Percentiles rank a stretch among this genome's conserved stretches.
Conservation (phyloP, 1,140 invertebrate genomes). For the Temnothorax nylanderi region DNA sequence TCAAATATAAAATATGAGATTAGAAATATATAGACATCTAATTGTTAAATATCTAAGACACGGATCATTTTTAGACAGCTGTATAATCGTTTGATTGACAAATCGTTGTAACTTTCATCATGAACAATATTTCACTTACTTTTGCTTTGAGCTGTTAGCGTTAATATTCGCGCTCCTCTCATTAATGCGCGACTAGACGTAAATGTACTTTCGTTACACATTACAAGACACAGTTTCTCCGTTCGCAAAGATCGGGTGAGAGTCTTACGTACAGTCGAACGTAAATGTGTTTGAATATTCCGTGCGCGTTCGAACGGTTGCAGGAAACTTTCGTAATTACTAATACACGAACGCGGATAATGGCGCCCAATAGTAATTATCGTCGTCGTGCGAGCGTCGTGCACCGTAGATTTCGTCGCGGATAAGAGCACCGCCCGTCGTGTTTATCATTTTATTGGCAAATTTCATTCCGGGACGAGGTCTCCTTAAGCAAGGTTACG, state of each 20-base stretch:
- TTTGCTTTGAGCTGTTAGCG: not conserved
- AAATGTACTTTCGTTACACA: slow-evolving; percentile 48
- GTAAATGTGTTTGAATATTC: slow-evolving; percentile 29
- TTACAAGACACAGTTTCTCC: slow-evolving; percentile 52
- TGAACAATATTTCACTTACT: not conserved
- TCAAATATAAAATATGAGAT: not conserved
- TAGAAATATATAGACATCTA: not conserved
- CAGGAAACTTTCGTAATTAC: slow-evolving; percentile 57
- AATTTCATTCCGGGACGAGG: slow-evolving; percentile 44
- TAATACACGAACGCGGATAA: slow-evolving; percentile 44
- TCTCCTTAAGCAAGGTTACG: slow-evolving; percentile 28
- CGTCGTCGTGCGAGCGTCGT: slow-evolving; percentile 52
- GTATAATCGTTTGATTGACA: not conserved
- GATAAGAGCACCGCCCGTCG: slow-evolving; percentile 45
- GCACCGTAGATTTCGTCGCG: slow-evolving; percentile 52
- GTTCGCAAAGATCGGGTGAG: slow-evolving; percentile 48
- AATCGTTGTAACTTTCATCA: not conserved
- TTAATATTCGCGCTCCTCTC: not conserved
- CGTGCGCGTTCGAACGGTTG: slow-evolving; percentile 21
- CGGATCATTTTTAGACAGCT: not conserved
- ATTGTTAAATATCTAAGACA: no score
- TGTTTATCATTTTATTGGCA: slow-evolving; percentile 58
- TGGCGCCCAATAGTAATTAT: slow-evolving; percentile 45
- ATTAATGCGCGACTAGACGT: slow-evolving; percentile 31
- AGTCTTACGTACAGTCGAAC: slow-evolving; percentile 13